Evolutionary conservation across 2,797 vertebrate species (phyloP).

Genomic region (Gallirallus australis): DNA sequence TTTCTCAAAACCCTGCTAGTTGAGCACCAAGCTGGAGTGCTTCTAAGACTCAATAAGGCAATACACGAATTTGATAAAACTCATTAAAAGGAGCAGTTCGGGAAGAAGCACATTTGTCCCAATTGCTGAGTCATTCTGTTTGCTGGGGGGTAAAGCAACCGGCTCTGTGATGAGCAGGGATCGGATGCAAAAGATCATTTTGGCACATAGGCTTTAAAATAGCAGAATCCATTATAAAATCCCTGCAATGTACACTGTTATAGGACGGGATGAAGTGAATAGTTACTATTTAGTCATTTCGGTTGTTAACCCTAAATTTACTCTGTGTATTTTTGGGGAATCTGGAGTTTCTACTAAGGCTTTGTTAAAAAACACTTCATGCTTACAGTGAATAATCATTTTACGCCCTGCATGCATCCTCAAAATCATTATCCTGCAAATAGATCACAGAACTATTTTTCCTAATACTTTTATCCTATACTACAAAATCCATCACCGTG

Average conservation of each 20-base stretch:
- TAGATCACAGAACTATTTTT: background rate
- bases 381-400: background rate
- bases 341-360: background rate
- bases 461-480: background rate
- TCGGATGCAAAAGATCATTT: background rate
- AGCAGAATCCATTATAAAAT: background rate
- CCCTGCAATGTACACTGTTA: background rate
- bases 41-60: background rate
- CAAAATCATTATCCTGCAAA: background rate
- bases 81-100: background rate
- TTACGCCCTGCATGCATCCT: background rate
- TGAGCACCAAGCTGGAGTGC: background rate
- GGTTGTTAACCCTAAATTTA: background rate
- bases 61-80: background rate
- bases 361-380: background rate
- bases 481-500: background rate
- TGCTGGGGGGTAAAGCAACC: background rate
- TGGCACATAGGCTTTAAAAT: background rate
- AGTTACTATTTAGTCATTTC: background rate
- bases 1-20: background rate
- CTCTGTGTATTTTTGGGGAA: background rate
- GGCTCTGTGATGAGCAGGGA: background rate
- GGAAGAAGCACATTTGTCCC: background rate
- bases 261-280: background rate
- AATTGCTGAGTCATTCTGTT: background rate